Conservation (phyloP, 2,888 invertebrate species). For the Argyra leucocephala region DNA sequence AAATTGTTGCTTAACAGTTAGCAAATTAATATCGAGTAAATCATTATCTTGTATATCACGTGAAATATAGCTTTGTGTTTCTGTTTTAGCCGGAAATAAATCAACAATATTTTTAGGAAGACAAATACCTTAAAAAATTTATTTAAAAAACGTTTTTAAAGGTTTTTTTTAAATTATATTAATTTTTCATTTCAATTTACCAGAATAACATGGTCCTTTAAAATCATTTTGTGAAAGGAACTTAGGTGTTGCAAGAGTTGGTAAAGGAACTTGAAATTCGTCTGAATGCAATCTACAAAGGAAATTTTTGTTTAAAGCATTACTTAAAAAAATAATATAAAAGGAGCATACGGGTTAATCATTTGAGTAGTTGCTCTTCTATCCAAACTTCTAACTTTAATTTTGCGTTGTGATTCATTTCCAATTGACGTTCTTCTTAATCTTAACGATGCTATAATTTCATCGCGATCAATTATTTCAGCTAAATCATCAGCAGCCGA, state of each 20-base stretch:
- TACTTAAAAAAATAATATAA: background rate
- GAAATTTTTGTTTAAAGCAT: slow-evolving; percentile 12
- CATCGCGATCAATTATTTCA: slow-evolving; percentile 42
- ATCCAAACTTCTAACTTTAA: slow-evolving; percentile 40
- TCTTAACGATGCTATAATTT: slow-evolving; percentile 28
- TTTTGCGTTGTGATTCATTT: slow-evolving; percentile 34
- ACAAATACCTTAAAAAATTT: slow-evolving; percentile 35
- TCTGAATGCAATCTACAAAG: slow-evolving; percentile 33
- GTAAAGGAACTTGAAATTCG: slow-evolving; percentile 37
- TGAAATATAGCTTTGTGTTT: slow-evolving; percentile 40
- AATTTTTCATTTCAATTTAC: slow-evolving; percentile 24
- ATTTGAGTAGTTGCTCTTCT: slow-evolving; percentile 35
- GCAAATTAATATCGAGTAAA: slow-evolving; percentile 35
- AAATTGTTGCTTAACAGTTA: slow-evolving; percentile 35
- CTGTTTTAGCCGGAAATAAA: slow-evolving; percentile 37
- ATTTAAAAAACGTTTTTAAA: background rate
- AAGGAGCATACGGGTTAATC: slow-evolving; percentile 32
- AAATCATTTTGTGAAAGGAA: slow-evolving; percentile 37
- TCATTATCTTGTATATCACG: slow-evolving; percentile 41
- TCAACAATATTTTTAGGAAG: slow-evolving; percentile 43
- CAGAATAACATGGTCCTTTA: slow-evolving; percentile 42
- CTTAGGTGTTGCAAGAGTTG: slow-evolving; percentile 36
- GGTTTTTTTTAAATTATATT: background rate
- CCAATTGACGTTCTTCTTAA: slow-evolving; percentile 35
- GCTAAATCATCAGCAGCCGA: slow-evolving; percentile 51